Evolutionary conservation across 2,113 vertebrate genomes (phyloP).

Genomic region (Tonatia bakeri): DNA sequence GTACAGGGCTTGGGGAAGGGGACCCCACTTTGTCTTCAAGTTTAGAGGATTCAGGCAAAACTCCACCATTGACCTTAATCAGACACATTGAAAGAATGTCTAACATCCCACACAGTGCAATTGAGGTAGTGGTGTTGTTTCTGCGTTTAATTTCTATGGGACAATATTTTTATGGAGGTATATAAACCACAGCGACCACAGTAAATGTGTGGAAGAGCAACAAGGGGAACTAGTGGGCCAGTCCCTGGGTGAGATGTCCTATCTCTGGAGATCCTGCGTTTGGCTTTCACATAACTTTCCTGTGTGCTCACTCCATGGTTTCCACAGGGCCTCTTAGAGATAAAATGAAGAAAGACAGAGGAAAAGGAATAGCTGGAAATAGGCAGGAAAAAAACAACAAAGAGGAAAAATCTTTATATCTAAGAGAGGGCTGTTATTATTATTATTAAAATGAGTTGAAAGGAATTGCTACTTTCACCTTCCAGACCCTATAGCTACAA

Average conservation of each 20-base stretch:
- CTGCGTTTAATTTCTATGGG: slow-evolving; percentile 5
- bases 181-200: neutral
- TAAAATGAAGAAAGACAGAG: neutral
- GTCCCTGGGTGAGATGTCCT: neutral
- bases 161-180: neutral
- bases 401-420: neutral
- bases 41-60: neutral
- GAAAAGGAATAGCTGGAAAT: slow-evolving; percentile 11
- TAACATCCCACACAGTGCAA: neutral
- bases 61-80: neutral
- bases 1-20: rapidly evolving
- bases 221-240: neutral
- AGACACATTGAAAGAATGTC: neutral
- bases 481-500: neutral
- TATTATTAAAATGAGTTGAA: neutral
- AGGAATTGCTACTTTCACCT: neutral
- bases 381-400: slow-evolving; percentile 23
- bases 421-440: neutral
- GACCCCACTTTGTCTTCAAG: neutral
- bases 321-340: slow-evolving; percentile 1
- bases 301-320: neutral
- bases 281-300: neutral
- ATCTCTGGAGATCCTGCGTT: neutral
- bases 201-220: slow-evolving; percentile 1
- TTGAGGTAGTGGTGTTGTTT: neutral